These are phyloP conservation scores for Drosophila meridiana DNA, from an alignment of 2,888 invertebrate genomes.

Conservation along the genomic window DNA sequence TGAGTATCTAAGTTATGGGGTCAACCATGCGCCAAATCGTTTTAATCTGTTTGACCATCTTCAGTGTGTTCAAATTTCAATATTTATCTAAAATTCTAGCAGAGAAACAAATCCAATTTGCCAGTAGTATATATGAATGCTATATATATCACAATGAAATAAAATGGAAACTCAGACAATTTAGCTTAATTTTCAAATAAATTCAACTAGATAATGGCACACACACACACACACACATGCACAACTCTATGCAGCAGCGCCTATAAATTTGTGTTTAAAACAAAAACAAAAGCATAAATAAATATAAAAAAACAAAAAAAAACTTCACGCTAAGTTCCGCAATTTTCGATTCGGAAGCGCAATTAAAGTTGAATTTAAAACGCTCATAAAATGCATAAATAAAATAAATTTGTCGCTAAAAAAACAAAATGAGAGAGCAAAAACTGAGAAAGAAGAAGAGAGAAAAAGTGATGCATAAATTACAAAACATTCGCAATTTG, in stretches of 20 bases:
- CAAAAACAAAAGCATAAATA: neutral
- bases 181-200: conserved; percentile 22
- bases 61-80: neutral
- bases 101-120: neutral
- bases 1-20: no score
- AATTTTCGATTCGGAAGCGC: conserved; percentile 50
- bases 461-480: conserved; percentile 28
- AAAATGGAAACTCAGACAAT: neutral
- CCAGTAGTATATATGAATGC: neutral
- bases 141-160: neutral
- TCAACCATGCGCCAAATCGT: no score
- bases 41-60: neutral
- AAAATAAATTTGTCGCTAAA: conserved; percentile 29
- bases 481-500: conserved; percentile 35
- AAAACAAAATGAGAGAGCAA: conserved; percentile 11
- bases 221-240: neutral
- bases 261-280: conserved; percentile 14
- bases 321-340: conserved; percentile 35
- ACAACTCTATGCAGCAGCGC: neutral
- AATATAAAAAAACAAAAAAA: neutral
- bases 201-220: conserved; percentile 13
- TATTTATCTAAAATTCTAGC: neutral
- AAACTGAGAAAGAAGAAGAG: conserved; percentile 12
- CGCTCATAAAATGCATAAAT: conserved; percentile 44
- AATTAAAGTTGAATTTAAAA: conserved; percentile 43